Evolutionary conservation across 2,113 vertebrate genomes (phyloP), one percentile per base, ranked within the genome.

Genomic region (Forbesichthys papilliferus): DNA sequence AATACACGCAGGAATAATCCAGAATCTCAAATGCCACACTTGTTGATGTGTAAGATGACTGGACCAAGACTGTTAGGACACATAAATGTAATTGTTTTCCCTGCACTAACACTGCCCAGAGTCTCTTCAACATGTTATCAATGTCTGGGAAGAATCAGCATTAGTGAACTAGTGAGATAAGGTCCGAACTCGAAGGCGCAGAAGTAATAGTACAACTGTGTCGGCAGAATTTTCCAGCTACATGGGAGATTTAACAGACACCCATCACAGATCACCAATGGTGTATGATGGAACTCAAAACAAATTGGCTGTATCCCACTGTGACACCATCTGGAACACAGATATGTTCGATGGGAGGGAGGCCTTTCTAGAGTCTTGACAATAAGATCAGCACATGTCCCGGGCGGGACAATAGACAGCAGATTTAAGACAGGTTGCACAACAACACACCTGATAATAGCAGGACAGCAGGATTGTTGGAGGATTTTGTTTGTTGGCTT

Each of bases 391-490:
- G 36, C 74, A 79, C 63, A 67, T 0, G 9, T 71, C 64, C 67
- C 58, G 64, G 64, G 57, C 72, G 63, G 84, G 81, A 69, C 42
- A 71, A 83, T 14, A 14, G 66, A 82, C 84, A 18, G 84, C 69
- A 78, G 60, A 78, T 63, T 84, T 55, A 73, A 90, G 78, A 88
- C 84, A 78, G 72, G 68, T 86, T 79, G 72, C 76, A 86, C 79
- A 27, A 77, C 5, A 90, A 77, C 69, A 75, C 77, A 86, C 56
- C 74, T 68, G 76, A 74, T 67, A 73, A 84, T 68, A 73, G 70
- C 65, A 68, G 66, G 71, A 85, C 82, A 14, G 69, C 73, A 48
- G 61, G 54, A 56, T 20, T 59, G 56, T 34, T 27, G 53, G 63
- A 71, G 62, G 61, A 52, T 77, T 75, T 58, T 61, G 61, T 55